Conservation (phyloP, 2,888 invertebrate species). For the Drosophila recens region DNA sequence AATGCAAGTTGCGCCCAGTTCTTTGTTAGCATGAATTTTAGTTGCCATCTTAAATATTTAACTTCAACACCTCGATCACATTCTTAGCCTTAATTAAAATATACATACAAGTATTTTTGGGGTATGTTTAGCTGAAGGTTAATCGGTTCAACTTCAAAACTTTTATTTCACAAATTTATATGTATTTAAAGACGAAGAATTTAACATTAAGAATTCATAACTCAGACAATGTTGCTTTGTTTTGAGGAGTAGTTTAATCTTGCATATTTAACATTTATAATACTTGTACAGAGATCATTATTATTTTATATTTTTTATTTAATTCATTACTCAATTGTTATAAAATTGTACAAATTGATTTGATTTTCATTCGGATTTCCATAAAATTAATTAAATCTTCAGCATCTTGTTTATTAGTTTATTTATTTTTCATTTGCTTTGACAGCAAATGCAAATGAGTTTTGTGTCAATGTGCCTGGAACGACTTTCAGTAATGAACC, state of each 20-base stretch:
- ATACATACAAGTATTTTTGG: background rate
- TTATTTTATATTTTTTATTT: no score
- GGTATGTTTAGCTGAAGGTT: conserved; percentile 16
- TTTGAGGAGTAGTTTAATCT: background rate
- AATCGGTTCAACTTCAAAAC: conserved; percentile 5
- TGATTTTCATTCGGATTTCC: background rate
- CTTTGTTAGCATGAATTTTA: conserved; percentile 35
- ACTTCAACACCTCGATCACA: conserved; percentile 11
- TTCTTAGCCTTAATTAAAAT: conserved; percentile 19
- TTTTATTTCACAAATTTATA: conserved; percentile 12
- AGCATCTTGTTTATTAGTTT: background rate
- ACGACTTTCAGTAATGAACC: conserved; percentile 10
- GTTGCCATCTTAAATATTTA: conserved; percentile 10
- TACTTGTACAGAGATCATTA: background rate
- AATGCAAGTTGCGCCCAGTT: conserved; percentile 61
- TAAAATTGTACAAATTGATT: no score
- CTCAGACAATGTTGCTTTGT: conserved; percentile 1
- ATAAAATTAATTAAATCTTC: conserved; percentile 1
- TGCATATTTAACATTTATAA: background rate
- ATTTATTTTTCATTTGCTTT: background rate
- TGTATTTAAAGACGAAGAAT: conserved; percentile 2
- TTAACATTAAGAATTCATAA: conserved; percentile 1
- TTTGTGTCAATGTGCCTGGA: conserved; percentile 25
- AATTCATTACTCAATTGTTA: no score
- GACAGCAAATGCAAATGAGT: conserved; percentile 9